phyloP scores from a whole-genome alignment of 2,888 invertebrate species.

The Tipula confusa region DNA sequence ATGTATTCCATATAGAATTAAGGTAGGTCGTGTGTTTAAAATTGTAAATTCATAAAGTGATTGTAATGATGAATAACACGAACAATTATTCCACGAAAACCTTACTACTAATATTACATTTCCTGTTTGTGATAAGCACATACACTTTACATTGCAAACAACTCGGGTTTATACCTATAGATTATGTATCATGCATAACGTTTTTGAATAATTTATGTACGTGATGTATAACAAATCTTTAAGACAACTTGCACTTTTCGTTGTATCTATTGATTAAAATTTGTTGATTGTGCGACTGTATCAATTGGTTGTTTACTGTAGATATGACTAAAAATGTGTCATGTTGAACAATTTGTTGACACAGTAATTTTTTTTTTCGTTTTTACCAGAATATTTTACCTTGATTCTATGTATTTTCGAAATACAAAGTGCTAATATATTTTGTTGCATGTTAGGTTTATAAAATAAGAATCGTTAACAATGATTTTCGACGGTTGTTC shows the following conservation, averaged over 20 bases:
- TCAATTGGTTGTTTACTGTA: not conserved
- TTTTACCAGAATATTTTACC: not conserved
- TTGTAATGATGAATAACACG: no score
- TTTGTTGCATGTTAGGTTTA: not conserved
- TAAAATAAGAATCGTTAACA: not conserved
- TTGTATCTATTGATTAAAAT: not conserved
- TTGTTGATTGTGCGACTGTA: not conserved
- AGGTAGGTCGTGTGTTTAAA: no score
- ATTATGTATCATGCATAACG: not conserved
- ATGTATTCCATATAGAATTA: no score
- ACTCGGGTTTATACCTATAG: no score
- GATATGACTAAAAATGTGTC: not conserved
- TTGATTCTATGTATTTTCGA: not conserved
- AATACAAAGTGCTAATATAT: not conserved
- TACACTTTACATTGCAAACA: no score
- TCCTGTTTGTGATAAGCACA: no score
- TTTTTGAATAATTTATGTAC: not conserved
- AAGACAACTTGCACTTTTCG: not conserved
- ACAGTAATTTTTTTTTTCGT: not conserved
- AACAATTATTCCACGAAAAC: no score
- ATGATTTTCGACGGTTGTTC: not conserved
- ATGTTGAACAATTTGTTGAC: not conserved
- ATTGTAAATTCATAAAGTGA: no score
- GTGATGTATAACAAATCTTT: not conserved
- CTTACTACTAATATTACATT: no score